These are phyloP conservation scores for Mimachlamys varia DNA, from an alignment of 2,888 invertebrate genomes.

Conservation along the genomic window DNA sequence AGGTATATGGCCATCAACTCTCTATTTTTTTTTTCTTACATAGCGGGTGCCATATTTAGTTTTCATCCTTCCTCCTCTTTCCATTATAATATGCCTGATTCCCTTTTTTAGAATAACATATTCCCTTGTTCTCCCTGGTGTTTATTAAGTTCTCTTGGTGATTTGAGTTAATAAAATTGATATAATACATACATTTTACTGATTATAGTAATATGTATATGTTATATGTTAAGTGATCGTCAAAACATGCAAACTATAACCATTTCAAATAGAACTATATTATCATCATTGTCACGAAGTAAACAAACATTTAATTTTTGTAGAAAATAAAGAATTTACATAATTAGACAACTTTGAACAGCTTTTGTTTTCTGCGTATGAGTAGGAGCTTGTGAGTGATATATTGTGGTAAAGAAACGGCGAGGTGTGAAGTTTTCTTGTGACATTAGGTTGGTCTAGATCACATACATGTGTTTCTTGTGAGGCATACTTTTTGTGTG, in stretches of 20 bases:
- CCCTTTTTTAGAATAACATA: constrained; percentile 8
- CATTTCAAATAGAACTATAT: no score
- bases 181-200: neutral
- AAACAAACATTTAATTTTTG: no score
- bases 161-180: neutral
- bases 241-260: neutral
- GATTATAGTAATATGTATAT: neutral
- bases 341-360: no score
- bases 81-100: neutral
- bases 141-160: neutral
- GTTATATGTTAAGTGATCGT: neutral
- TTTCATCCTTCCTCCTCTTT: neutral
- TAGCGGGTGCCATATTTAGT: neutral
- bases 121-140: neutral
- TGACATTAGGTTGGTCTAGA: no score
- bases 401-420: no score
- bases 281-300: no score
- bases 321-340: no score
- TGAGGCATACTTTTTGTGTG: no score
- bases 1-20: neutral
- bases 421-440: no score
- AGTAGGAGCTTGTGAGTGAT: no score
- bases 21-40: neutral
- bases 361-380: no score
- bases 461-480: no score